Evolutionary conservation across 2,113 vertebrate species (phyloP).

Genomic region (Elgaria multicarinata): DNA sequence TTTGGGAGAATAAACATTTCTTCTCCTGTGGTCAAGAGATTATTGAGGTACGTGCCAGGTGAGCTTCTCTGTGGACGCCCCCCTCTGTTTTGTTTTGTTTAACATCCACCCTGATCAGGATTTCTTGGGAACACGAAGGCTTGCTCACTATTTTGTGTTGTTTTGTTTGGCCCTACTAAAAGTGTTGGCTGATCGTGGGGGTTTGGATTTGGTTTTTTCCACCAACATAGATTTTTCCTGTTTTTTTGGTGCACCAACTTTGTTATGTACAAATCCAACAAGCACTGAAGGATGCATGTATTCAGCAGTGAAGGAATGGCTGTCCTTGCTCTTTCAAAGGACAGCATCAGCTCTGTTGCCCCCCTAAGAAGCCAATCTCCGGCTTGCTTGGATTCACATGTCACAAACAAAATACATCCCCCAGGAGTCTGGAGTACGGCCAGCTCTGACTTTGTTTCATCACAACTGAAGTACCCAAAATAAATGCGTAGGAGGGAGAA

Average conservation of each 20-base stretch:
- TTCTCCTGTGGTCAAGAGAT: neutral
- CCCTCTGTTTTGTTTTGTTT: neutral
- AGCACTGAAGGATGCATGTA: too few relatives aligned
- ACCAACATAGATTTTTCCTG: too few relatives aligned
- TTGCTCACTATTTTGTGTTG: neutral
- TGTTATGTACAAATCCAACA: neutral
- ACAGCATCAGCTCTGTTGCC: neutral
- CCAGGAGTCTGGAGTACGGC: neutral
- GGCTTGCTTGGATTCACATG: neutral
- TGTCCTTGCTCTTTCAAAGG: neutral
- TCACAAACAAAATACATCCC: neutral
- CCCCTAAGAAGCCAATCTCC: neutral
- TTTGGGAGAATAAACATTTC: too few relatives aligned
- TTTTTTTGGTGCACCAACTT: neutral
- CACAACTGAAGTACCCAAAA: neutral
- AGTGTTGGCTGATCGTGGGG: neutral
- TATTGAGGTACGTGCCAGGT: neutral
- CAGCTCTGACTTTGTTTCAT: neutral
- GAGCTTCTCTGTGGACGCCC: too few relatives aligned
- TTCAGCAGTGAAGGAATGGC: too few relatives aligned
- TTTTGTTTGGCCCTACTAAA: neutral
- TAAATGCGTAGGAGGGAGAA: neutral
- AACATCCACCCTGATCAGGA: neutral
- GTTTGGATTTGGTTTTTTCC: neutral
- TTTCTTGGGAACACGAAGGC: neutral